These are phyloP conservation scores for Montipora capricornis DNA, from an alignment of 64 coral and sea anemone species.

Conservation along the genomic window DNA sequence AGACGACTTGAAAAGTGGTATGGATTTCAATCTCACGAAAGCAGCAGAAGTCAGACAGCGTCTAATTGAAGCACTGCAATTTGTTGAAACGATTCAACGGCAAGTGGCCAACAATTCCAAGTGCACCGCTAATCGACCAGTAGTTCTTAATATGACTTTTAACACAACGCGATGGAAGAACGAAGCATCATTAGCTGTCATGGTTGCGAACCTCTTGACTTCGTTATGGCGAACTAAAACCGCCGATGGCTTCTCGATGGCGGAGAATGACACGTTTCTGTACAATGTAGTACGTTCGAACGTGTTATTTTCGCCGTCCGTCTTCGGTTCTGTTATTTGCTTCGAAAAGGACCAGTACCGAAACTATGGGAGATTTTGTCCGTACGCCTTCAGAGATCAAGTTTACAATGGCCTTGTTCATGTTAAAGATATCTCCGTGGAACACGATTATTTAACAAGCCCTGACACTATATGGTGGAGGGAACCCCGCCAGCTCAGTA, in stretches of 20 bases:
- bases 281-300: constrained; percentile 73
- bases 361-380: constrained; percentile 62
- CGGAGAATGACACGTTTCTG: constrained; percentile 61
- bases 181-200: constrained; percentile 50
- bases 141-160: constrained; percentile 45
- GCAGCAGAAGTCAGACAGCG: neutral
- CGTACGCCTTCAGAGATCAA: constrained; percentile 62
- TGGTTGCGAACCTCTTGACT: constrained; percentile 68
- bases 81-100: constrained; percentile 51
- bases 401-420: constrained; percentile 26
- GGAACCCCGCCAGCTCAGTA: constrained; percentile 11
- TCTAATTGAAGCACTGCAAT: constrained; percentile 26
- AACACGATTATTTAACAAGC: constrained; percentile 55
- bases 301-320: constrained; percentile 64
- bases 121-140: constrained; percentile 22
- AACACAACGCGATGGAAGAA: constrained; percentile 52
- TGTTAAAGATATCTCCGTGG: constrained; percentile 68
- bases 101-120: constrained; percentile 28
- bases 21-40: neutral
- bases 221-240: constrained; percentile 55
- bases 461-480: constrained; percentile 71
- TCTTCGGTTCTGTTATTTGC: constrained; percentile 72
- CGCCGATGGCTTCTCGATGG: constrained; percentile 40
- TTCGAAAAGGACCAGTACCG: constrained; percentile 64
- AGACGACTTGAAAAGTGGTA: neutral